Conservation (phyloP, 2,797 vertebrate genomes). For the Eospalax fontanierii region DNA sequence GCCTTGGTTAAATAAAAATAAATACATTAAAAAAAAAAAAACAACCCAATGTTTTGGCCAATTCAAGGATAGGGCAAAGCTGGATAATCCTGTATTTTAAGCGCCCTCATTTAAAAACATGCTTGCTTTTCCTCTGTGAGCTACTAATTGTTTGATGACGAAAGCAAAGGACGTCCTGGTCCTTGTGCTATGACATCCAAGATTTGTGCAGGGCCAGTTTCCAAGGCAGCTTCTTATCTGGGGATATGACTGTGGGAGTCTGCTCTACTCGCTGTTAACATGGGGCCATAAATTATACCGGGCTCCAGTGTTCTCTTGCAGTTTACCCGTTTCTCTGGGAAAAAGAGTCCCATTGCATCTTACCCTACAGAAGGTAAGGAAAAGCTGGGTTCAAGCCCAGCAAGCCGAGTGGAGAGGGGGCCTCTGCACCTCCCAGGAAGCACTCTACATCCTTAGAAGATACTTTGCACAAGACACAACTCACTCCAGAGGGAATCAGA, state of each 20-base stretch:
- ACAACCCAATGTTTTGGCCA: background rate
- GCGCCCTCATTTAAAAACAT: background rate
- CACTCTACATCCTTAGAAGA: rapidly evolving
- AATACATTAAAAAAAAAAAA: background rate
- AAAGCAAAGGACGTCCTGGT: too few relatives aligned
- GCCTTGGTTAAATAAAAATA: background rate
- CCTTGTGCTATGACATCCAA: background rate
- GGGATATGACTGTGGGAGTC: slow-evolving; percentile 50
- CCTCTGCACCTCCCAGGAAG: background rate
- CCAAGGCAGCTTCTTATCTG: slow-evolving; percentile 56
- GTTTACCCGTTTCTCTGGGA: slow-evolving; percentile 58
- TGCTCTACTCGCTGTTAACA: background rate
- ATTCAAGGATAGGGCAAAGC: background rate
- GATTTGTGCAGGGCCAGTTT: slow-evolving; percentile 50
- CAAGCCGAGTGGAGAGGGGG: rapidly evolving
- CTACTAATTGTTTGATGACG: background rate
- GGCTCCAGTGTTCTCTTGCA: slow-evolving; percentile 53
- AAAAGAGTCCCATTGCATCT: background rate
- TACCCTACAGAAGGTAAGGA: background rate
- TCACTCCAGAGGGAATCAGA: background rate
- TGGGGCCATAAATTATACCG: background rate
- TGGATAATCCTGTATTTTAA: background rate
- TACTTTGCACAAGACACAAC: background rate
- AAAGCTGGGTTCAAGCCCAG: background rate
- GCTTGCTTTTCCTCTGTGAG: background rate